Percentiles rank a stretch among this genome's conserved stretches.
These are phyloP conservation scores for Eutrigla gurnardus DNA, from an alignment of 2,797 vertebrate genomes.

Conservation along the genomic window DNA sequence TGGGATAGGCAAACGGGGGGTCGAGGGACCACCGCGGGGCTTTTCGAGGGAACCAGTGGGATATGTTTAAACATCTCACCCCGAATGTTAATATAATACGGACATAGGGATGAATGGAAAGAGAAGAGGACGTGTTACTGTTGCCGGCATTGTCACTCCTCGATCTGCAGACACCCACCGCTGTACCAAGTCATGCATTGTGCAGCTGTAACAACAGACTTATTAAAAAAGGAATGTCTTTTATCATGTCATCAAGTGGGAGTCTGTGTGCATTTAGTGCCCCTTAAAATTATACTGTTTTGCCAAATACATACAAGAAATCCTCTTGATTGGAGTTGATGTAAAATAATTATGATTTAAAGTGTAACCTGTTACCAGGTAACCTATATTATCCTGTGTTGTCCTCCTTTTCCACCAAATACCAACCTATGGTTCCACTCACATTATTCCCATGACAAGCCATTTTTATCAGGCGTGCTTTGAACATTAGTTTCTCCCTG, in stretches of 20 bases:
- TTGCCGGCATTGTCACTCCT: neutral
- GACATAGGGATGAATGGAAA: neutral
- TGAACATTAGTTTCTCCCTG: neutral
- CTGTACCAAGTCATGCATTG: too few relatives aligned
- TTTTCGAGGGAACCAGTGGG: neutral
- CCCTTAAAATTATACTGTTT: neutral
- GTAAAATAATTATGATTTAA: neutral
- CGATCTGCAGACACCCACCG: constrained; percentile 5
- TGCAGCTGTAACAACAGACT: neutral
- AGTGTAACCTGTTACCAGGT: constrained; percentile 3
- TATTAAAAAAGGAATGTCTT: neutral
- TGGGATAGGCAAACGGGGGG: constrained; percentile 18
- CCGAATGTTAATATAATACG: neutral
- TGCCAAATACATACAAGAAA: neutral
- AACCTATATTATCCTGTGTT: neutral
- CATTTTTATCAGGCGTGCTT: neutral
- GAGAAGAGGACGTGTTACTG: too few relatives aligned
- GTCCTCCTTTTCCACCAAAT: neutral
- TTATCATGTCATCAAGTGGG: neutral
- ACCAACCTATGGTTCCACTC: neutral
- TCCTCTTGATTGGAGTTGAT: neutral
- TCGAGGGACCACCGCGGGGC: constrained; percentile 25
- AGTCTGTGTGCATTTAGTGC: neutral
- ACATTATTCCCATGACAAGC: neutral
- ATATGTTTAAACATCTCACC: neutral